A percentile compares a stretch with the other conserved stretches of the same genome.
Conservation (phyloP, 2,113 vertebrate genomes). For the Parus major region DNA sequence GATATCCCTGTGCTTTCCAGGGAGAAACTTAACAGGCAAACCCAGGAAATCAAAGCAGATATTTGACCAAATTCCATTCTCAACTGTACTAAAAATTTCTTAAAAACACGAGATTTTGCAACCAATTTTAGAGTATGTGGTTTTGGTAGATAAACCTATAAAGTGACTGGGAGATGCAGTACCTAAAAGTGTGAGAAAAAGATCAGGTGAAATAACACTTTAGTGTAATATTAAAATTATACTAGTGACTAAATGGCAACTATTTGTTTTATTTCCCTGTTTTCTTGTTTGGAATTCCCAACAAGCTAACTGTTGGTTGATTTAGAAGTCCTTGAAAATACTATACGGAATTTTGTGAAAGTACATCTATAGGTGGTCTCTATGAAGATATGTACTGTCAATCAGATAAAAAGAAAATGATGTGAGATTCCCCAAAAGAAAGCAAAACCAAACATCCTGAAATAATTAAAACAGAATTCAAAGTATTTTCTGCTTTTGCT, state of each 20-base stretch:
- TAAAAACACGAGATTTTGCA: not conserved
- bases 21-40: not conserved
- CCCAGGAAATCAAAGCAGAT: constrained; percentile 6
- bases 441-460: not conserved
- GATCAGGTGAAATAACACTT: not conserved
- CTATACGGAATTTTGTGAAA: not conserved
- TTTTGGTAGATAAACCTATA: not conserved
- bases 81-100: not conserved
- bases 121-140: not conserved
- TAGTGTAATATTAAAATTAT: not conserved
- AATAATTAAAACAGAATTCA: not conserved
- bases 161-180: not conserved
- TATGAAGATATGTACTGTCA: not conserved
- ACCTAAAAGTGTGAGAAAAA: not conserved
- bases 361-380: not conserved
- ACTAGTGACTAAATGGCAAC: not conserved
- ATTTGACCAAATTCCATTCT: not conserved
- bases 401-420: not conserved
- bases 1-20: not conserved
- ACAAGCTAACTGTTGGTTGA: not conserved
- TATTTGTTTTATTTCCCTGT: not conserved
- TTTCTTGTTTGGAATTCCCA: not conserved
- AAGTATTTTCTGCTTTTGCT: not conserved
- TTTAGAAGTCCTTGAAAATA: not conserved
- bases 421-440: not conserved